Base-by-base conservation (phyloP, 1,140 invertebrate genomes). In the Orussus abietinus region DNA sequence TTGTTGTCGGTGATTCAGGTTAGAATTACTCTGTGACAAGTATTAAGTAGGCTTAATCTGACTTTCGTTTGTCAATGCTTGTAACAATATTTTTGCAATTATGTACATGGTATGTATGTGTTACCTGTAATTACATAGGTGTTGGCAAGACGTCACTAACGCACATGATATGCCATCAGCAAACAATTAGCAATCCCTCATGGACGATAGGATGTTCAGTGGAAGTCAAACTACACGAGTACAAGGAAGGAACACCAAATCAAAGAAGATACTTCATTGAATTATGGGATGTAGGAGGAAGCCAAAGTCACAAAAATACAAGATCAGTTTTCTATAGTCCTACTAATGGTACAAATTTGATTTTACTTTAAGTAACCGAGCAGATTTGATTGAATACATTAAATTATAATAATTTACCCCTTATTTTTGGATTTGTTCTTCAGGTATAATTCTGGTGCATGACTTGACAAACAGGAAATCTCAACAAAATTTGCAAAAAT, bases 381-480 rank as follows among this genome's bases (percentile, higher is more conserved):
- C 9, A 13, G 5, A 22, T 31, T 26, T 19, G 9, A 14, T 26
- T 10, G 14, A 40, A 47, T 31, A n/a, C 42, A 38, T 35, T 40
- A 38, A 33, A 40, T 39, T 38, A 35, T 25, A 20, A 14, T 12
- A 25, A 33, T 17, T 10, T 18, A 34, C 22, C 13, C 14, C 30
- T 38, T 22, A 3, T 33, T 12, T 33, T 22, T 14, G 26, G 28
- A 31, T 3, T 38, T 45, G 34, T 55, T 55, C 76, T 77, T 44
- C 54, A 90, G 87, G 87, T 46, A 89, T 96, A 33, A 91, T 96
- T 56, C 75, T 98, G 31, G 92, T 97, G 7, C 93, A 98, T 75
- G 96, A 98, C 75, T 77, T 97, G 51, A 94, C 90, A 14, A 98
- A 98, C 68, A 80, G 90, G 54, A 98, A 98, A 70, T 96, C 92